phyloP scores from a whole-genome alignment of 2,797 vertebrate species.

The Spatula versicolor region DNA sequence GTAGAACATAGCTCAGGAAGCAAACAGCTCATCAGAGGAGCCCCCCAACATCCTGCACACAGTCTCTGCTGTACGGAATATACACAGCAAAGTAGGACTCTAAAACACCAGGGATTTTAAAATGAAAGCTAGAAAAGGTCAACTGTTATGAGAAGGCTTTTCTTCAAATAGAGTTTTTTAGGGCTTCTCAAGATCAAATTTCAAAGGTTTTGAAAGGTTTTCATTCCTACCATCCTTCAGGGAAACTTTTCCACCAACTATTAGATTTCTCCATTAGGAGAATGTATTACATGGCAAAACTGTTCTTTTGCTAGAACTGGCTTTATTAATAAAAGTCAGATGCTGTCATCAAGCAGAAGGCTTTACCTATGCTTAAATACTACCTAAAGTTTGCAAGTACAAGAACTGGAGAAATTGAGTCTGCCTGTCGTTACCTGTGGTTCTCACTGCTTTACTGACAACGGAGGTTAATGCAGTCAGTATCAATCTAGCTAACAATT shows the following conservation, averaged over 20 bases:
- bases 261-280: slow-evolving; percentile 37
- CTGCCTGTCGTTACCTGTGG: neutral
- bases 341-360: neutral
- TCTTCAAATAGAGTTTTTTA: slow-evolving; percentile 57
- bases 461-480: neutral
- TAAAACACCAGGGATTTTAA: slow-evolving; percentile 29
- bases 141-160: slow-evolving; percentile 56
- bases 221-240: slow-evolving; percentile 35
- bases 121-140: slow-evolving; percentile 48
- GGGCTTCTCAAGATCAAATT: slow-evolving; percentile 36
- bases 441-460: neutral
- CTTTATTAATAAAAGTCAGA: slow-evolving; percentile 39
- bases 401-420: neutral
- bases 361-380: slow-evolving; percentile 20
- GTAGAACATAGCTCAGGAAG: neutral
- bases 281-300: neutral
- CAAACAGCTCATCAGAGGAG: neutral
- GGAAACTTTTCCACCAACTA: slow-evolving; percentile 6
- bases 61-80: neutral
- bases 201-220: slow-evolving; percentile 42
- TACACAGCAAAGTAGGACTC: neutral
- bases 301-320: neutral
- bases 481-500: neutral
- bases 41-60: neutral
- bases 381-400: neutral